Evolutionary conservation across 2,113 vertebrate genomes (phyloP).

Genomic region (Oplegnathus fasciatus): DNA sequence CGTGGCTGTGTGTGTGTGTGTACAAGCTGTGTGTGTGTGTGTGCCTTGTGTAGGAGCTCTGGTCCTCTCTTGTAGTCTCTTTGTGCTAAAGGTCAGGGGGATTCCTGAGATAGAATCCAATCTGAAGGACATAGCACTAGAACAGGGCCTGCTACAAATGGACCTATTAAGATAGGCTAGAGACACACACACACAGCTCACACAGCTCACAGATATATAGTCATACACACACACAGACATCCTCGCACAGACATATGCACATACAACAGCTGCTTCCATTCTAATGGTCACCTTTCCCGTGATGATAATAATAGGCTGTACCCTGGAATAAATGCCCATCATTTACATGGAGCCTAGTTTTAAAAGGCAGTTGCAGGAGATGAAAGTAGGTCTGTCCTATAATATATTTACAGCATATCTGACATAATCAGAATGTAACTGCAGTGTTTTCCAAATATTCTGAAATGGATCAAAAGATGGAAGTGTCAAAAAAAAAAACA

Average conservation of each 20-base stretch:
- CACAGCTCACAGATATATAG: constrained; percentile 10
- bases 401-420: constrained; percentile 27
- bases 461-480: constrained; percentile 57
- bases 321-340: constrained; percentile 43
- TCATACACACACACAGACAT: constrained; percentile 25
- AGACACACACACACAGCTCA: constrained; percentile 46
- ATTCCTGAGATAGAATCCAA: constrained; percentile 81
- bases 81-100: constrained; percentile 82
- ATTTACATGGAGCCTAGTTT: constrained; percentile 23
- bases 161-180: constrained; percentile 78
- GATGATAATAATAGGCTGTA: constrained; percentile 66
- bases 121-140: constrained; percentile 83
- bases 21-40: constrained; percentile 8
- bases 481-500: constrained; percentile 50
- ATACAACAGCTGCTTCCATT: constrained; percentile 45
- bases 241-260: neutral
- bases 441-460: constrained; percentile 35
- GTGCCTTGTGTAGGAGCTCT: constrained; percentile 54
- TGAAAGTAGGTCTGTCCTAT: constrained; percentile 21
- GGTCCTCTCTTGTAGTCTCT: constrained; percentile 78
- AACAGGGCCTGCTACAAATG: constrained; percentile 81
- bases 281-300: constrained; percentile 62
- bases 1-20: constrained; percentile 27
- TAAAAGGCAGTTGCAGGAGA: constrained; percentile 32
- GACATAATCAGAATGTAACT: constrained; percentile 45